Percentiles rank a stretch among this genome's conserved stretches.
phyloP scores from a whole-genome alignment of 1,140 invertebrate genomes.

The Stegodyphus dumicola region DNA sequence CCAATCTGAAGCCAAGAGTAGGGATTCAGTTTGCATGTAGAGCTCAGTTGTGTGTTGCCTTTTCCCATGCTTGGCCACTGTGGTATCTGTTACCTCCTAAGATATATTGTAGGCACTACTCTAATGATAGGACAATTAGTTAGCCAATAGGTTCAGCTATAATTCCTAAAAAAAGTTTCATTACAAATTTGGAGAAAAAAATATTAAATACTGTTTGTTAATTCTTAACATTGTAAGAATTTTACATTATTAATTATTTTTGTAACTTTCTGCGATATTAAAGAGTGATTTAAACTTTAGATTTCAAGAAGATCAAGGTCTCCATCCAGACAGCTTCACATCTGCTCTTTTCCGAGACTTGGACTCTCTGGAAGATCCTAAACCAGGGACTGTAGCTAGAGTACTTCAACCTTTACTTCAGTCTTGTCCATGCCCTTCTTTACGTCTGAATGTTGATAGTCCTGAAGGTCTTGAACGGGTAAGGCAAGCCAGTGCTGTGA shows the following conservation, averaged over 20 bases:
- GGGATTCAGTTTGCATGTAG: too few relatives aligned
- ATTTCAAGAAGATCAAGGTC: conserved; percentile 68
- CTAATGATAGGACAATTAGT: too few relatives aligned
- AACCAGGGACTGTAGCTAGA: conserved; percentile 84
- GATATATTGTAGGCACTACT: too few relatives aligned
- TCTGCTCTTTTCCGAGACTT: conserved; percentile 82
- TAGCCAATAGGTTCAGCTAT: too few relatives aligned
- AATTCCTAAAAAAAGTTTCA: too few relatives aligned
- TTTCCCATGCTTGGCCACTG: too few relatives aligned
- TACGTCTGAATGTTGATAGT: conserved; percentile 44
- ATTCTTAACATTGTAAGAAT: neutral
- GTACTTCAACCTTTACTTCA: conserved; percentile 83
- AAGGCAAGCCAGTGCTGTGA: conserved; percentile 77
- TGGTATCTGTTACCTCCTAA: too few relatives aligned
- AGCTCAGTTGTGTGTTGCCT: too few relatives aligned
- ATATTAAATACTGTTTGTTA: conserved; percentile 36
- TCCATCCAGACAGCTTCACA: conserved; percentile 82
- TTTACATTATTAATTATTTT: neutral
- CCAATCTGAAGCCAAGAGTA: too few relatives aligned
- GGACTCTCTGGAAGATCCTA: conserved; percentile 81
- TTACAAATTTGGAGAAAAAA: neutral
- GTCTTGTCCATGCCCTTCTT: conserved; percentile 66
- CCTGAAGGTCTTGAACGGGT: conserved; percentile 52
- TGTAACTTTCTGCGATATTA: neutral
- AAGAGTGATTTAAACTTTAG: conserved; percentile 4